phyloP scores from a whole-genome alignment of 2,888 invertebrate genomes.

The Tortricodes alternella region DNA sequence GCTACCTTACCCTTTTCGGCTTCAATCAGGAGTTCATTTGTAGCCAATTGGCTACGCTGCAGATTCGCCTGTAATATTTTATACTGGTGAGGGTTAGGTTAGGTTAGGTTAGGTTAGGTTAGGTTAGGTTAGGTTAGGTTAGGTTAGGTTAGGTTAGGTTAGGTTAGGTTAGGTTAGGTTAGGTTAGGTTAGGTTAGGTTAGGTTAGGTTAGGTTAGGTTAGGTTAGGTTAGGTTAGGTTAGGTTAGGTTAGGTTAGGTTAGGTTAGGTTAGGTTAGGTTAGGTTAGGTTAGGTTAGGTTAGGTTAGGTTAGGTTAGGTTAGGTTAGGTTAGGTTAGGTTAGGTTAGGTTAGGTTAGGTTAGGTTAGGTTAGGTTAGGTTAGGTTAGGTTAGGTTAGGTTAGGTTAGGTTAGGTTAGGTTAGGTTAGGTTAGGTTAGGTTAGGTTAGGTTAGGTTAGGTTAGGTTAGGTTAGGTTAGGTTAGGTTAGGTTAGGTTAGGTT shows the following conservation, averaged over 20 bases:
- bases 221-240: conserved; percentile 32
- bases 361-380: conserved; percentile 34
- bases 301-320: conserved; percentile 40
- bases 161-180: conserved; percentile 32
- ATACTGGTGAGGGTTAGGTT: conserved; percentile 2
- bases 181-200: conserved; percentile 28
- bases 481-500: conserved; percentile 44
- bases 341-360: conserved; percentile 45
- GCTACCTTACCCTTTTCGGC: not conserved
- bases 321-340: conserved; percentile 43
- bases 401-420: conserved; percentile 45
- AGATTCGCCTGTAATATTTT: conserved; percentile 27
- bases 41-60: conserved; percentile 26
- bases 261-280: conserved; percentile 39
- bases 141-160: conserved; percentile 28
- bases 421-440: conserved; percentile 42
- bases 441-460: conserved; percentile 50
- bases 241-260: conserved; percentile 32
- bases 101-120: conserved; percentile 28
- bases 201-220: conserved; percentile 28
- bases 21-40: conserved; percentile 23
- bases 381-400: conserved; percentile 37
- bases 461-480: conserved; percentile 50
- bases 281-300: conserved; percentile 34
- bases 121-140: conserved; percentile 28